These are phyloP conservation scores for Agrotis segetum DNA, from an alignment of 2,888 invertebrate genomes.

Conservation along the genomic window DNA sequence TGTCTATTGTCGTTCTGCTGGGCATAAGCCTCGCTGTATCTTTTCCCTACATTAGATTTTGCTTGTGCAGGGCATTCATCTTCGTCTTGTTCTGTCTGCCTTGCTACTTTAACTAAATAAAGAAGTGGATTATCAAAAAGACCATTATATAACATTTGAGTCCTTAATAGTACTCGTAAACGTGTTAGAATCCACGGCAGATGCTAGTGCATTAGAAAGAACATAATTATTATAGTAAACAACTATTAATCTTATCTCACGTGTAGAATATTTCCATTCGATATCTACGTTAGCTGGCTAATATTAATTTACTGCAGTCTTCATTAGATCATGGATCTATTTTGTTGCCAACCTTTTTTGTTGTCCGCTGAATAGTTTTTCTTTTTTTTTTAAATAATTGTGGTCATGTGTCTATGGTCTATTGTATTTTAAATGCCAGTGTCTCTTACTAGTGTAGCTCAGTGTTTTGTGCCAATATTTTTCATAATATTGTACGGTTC, in stretches of 20 bases:
- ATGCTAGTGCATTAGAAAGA: constrained; percentile 20
- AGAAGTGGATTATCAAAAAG: too few relatives aligned
- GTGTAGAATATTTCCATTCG: constrained; percentile 64
- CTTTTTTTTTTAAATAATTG: background rate
- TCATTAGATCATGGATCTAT: constrained; percentile 15
- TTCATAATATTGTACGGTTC: constrained; percentile 7
- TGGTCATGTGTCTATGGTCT: background rate
- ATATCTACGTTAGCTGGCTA: constrained; percentile 34
- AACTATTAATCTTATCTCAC: constrained; percentile 63
- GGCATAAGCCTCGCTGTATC: too few relatives aligned
- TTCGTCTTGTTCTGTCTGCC: too few relatives aligned
- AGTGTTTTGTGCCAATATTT: constrained; percentile 29
- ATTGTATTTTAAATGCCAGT: constrained; percentile 8
- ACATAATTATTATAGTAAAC: constrained; percentile 26
- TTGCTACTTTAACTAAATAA: too few relatives aligned
- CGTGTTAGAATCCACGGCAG: constrained; percentile 14
- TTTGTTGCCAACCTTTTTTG: constrained; percentile 16
- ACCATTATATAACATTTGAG: too few relatives aligned
- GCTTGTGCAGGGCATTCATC: too few relatives aligned
- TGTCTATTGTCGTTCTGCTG: too few relatives aligned
- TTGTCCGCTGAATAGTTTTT: background rate
- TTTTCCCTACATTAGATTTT: too few relatives aligned
- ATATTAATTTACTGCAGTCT: constrained; percentile 28
- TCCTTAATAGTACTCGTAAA: background rate
- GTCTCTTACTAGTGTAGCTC: background rate